These are phyloP conservation scores for Euschistus heros DNA, from an alignment of 1,140 invertebrate genomes.

Conservation along the genomic window DNA sequence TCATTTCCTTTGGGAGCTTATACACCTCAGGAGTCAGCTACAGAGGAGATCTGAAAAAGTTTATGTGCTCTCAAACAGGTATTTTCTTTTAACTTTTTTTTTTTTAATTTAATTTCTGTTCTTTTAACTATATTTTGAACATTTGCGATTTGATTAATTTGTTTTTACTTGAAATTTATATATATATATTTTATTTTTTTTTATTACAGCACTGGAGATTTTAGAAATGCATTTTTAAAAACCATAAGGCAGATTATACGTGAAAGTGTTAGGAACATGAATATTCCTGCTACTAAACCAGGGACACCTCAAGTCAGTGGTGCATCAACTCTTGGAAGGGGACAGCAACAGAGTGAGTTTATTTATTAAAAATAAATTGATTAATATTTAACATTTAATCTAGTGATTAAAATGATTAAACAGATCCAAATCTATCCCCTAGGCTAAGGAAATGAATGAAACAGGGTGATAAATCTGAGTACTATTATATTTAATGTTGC, in stretches of 20 bases:
- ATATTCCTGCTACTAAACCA: conserved; percentile 70
- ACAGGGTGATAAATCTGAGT: too few relatives aligned
- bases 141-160: too few relatives aligned
- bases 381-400: not conserved
- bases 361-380: not conserved
- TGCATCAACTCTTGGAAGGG: conserved; percentile 30
- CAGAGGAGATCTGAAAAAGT: conserved; percentile 91
- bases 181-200: too few relatives aligned
- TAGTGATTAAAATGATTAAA: not conserved
- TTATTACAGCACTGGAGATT: conserved; percentile 72
- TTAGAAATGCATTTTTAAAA: conserved; percentile 90
- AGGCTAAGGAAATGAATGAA: too few relatives aligned
- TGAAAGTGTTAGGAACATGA: conserved; percentile 90
- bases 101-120: too few relatives aligned
- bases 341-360: not conserved
- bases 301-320: conserved; percentile 30
- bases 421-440: too few relatives aligned
- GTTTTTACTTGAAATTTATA: too few relatives aligned
- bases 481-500: too few relatives aligned
- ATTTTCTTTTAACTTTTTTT: conserved; percentile 24
- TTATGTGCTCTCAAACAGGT: conserved; percentile 93
- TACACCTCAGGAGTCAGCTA: conserved; percentile 84
- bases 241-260: conserved; percentile 93
- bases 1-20: conserved; percentile 93
- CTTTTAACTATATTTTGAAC: too few relatives aligned